phyloP scores from a whole-genome alignment of 1,140 invertebrate species.

The Bombus breviceps region DNA sequence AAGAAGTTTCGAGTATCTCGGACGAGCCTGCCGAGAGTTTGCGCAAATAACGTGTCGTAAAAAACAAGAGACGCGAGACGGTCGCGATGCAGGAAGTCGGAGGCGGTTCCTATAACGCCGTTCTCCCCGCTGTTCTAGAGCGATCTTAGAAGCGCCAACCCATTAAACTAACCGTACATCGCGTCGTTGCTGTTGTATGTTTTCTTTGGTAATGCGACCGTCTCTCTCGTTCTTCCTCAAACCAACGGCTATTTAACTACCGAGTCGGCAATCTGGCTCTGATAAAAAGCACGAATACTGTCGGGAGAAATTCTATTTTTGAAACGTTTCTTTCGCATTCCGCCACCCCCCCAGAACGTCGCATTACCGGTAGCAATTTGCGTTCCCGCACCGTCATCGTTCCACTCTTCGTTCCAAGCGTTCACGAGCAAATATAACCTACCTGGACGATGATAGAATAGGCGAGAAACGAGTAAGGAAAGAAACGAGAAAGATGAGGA shows the following conservation, averaged over 20 bases:
- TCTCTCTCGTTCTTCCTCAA: neutral
- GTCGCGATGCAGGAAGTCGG: conserved; percentile 16
- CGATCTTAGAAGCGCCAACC: neutral
- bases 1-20: neutral
- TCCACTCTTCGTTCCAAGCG: too few species aligned
- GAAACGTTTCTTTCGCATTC: neutral
- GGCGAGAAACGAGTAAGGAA: too few species aligned
- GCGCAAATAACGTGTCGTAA: neutral
- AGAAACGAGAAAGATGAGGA: neutral
- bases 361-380: neutral
- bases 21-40: neutral
- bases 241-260: neutral
- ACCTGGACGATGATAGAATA: neutral
- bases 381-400: neutral
- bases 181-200: neutral
- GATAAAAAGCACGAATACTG: neutral
- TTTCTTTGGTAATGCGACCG: neutral
- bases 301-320: neutral
- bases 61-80: neutral
- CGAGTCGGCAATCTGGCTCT: too few species aligned
- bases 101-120: neutral
- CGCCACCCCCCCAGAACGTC: neutral
- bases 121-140: neutral
- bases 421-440: neutral
- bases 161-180: conserved; percentile 1